Evolutionary conservation across 2,797 vertebrate genomes (phyloP), one percentile per base, ranked within the genome.

Genomic region (Acomys russatus): DNA sequence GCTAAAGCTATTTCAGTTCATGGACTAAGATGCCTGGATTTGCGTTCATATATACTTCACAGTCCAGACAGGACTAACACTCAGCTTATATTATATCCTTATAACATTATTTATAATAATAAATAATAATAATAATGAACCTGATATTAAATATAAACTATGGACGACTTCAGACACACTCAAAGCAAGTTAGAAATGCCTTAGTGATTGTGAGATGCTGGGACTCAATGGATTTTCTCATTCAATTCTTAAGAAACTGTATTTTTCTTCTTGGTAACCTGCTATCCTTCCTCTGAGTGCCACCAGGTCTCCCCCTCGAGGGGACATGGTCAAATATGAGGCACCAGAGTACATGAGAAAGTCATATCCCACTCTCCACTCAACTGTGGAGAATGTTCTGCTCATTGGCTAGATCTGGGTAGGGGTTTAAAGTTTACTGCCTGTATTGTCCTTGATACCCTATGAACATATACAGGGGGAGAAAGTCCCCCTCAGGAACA

Each of bases 211-310:
- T 64, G 18, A 70, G 30, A 44, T 79, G 76, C 74, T 30, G 33
- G 56, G 88, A 90, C 30, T 66, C 17, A 92, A 80, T 84, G 14
- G 63, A 38, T 68, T 94, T 89, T 91, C 49, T 33, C 28, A 89
- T 1, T 74, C 82, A 82, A 71, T 70, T 87, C 28, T 84, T 59
- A 95, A 85, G 22, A 17, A 76, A 71, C 6, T 71, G 80, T 17
- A 85, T 85, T 94, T 90, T n/a, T n/a, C n/a, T n/a, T n/a, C n/a
- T n/a, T n/a, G n/a, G n/a, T n/a, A n/a, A n/a, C n/a, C n/a, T n/a
- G n/a, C n/a, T n/a, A n/a, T n/a, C n/a, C n/a, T n/a, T n/a, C n/a
- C n/a, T n/a, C n/a, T n/a, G n/a, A n/a, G n/a, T n/a, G n/a, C n/a
- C n/a, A n/a, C n/a, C n/a, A n/a, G n/a, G n/a, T n/a, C n/a, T n/a